Evolutionary conservation across 2,113 vertebrate species (phyloP).

Genomic region (Redunca redunca): DNA sequence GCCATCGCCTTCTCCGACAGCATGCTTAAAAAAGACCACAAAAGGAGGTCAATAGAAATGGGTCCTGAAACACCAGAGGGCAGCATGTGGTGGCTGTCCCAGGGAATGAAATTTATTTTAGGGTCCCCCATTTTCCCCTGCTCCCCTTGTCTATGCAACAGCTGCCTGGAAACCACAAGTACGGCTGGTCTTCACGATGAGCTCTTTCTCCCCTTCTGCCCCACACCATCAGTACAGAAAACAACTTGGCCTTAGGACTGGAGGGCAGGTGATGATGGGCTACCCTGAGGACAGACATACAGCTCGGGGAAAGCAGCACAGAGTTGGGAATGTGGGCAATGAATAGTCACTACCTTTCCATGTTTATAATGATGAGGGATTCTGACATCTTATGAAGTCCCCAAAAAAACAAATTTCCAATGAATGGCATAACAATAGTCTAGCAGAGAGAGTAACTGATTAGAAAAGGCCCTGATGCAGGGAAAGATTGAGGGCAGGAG

Average conservation of each 20-base stretch:
- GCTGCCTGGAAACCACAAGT: background rate
- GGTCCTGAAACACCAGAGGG: background rate
- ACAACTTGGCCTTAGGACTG: background rate
- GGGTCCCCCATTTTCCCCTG: background rate
- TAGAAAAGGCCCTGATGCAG: background rate
- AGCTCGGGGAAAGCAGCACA: accelerated
- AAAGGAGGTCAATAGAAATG: background rate
- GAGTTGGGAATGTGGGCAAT: background rate
- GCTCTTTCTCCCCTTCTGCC: background rate
- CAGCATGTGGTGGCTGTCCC: accelerated
- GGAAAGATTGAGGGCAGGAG: background rate
- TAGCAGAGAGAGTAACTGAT: background rate
- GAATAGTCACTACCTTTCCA: background rate
- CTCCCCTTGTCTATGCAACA: too few relatives aligned
- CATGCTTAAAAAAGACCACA: background rate
- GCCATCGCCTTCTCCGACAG: too few relatives aligned
- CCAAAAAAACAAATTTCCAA: background rate
- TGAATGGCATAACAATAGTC: background rate
- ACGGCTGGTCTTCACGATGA: background rate
- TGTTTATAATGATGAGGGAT: background rate
- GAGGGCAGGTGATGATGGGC: background rate
- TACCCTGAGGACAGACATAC: background rate
- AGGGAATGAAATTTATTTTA: background rate
- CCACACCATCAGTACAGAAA: background rate
- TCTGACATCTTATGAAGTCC: background rate